Base-by-base conservation (phyloP, 2,888 invertebrate species). In the Cheilosia impressa region DNA sequence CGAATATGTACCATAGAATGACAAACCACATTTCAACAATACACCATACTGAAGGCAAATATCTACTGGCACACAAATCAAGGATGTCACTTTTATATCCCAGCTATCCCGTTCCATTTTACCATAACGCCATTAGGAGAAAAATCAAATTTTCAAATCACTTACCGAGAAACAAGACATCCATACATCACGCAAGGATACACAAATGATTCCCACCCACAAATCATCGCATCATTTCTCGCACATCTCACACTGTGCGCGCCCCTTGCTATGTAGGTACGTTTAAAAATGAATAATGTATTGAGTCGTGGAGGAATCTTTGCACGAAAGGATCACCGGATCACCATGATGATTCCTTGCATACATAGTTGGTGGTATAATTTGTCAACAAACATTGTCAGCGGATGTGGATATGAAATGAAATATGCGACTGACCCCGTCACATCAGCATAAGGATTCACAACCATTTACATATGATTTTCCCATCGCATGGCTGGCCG, bases 241-340 rank as follows among this genome's bases (percentile, higher is more conserved):
- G 55, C 6, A 27, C 27, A 27, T 27, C 27, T 6, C 27, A 5
- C 6, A 27, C 27, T 7, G 27, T 1, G 55, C 55, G 52, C 52
- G 45, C 22, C 10, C 65, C 66, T 65, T 76, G 62, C 63, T 71
- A 72, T 85, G 4, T 27, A 22, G 22, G 71, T 68, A 68, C 76
- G 71, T 80, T 85, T 85, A 77, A 85, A 85, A 85, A 85, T 85
- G 80, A 85, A 85, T 85, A 85, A 85, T 85, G 85, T 85, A 85
- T 85, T 45, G 85, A 80, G 69, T 63, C 66, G 72, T 53, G 47
- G 57, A 41, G 55, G 77, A 72, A 77, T 72, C 72, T 77, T 80
- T 72, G 55, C 66, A 58, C 31, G 41, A 45, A 85, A 80, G 80
- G 85, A 80, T 85, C 85, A 80, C 72, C 47, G 85, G 80, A 85